Conservation (phyloP, 2,113 vertebrate genomes). For the Menidia beryllina region DNA sequence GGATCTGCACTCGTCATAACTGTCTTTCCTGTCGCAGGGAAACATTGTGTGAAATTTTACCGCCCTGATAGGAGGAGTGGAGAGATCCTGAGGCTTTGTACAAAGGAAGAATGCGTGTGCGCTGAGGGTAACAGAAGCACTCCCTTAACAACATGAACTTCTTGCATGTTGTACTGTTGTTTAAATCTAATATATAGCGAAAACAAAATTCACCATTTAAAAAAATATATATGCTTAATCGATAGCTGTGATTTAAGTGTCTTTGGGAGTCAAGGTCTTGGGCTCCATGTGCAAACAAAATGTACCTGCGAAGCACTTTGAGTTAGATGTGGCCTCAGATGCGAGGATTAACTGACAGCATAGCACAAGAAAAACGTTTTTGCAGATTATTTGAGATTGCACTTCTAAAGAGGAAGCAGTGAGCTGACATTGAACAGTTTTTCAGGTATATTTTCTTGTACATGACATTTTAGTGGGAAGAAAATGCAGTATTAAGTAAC, state of each 20-base stretch:
- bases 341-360: not conserved
- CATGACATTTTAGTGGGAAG: too few relatives aligned
- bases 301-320: too few relatives aligned
- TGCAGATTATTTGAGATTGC: not conserved
- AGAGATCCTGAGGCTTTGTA: slow-evolving; percentile 73
- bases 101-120: slow-evolving; percentile 68
- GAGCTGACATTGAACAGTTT: too few relatives aligned
- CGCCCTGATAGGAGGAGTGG: slow-evolving; percentile 73
- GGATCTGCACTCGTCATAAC: not conserved
- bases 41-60: slow-evolving; percentile 80
- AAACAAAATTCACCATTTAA: too few relatives aligned
- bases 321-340: not conserved
- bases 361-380: too few relatives aligned
- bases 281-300: not conserved
- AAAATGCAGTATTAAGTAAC: too few relatives aligned
- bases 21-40: slow-evolving; percentile 57
- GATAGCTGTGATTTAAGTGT: not conserved
- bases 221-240: not conserved
- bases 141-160: not conserved
- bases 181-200: too few relatives aligned
- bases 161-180: not conserved
- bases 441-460: too few relatives aligned
- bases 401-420: too few relatives aligned
- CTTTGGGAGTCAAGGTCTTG: not conserved
- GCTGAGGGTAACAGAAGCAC: slow-evolving; percentile 76